These are phyloP conservation scores for Idaea biselata DNA, from an alignment of 2,888 invertebrate genomes.

Conservation along the genomic window DNA sequence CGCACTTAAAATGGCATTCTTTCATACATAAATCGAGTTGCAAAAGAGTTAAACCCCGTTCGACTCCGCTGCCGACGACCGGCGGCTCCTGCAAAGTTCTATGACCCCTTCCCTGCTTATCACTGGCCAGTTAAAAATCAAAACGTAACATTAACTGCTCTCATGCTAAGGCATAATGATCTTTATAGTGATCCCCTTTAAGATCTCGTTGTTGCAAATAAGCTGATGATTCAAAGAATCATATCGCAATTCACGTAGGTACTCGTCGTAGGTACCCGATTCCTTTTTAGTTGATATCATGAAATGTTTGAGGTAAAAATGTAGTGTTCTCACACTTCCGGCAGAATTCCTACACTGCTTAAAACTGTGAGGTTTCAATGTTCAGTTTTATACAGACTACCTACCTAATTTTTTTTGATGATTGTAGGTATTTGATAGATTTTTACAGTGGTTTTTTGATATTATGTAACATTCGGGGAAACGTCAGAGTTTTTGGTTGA, in stretches of 20 bases:
- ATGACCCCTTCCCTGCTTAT: constrained; percentile 74
- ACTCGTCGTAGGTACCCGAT: constrained; percentile 43
- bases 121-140: constrained; percentile 43
- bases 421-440: no score
- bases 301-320: neutral
- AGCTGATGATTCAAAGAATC: constrained; percentile 39
- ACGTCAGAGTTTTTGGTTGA: no score
- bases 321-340: neutral
- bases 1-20: neutral
- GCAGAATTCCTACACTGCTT: neutral
- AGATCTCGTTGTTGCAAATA: constrained; percentile 23
- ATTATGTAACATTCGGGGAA: no score
- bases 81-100: constrained; percentile 64
- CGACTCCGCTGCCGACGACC: constrained; percentile 35
- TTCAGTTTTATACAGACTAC: no score
- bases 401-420: no score
- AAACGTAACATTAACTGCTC: constrained; percentile 43
- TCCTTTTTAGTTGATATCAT: constrained; percentile 30
- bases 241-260: constrained; percentile 51
- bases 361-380: no score
- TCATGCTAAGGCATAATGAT: constrained; percentile 22
- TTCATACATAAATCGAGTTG: neutral
- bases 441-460: no score
- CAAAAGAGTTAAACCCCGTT: constrained; percentile 21
- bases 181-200: constrained; percentile 27